These are phyloP conservation scores for Chloroceryle amazona DNA, from an alignment of 2,797 vertebrate species.

Conservation along the genomic window DNA sequence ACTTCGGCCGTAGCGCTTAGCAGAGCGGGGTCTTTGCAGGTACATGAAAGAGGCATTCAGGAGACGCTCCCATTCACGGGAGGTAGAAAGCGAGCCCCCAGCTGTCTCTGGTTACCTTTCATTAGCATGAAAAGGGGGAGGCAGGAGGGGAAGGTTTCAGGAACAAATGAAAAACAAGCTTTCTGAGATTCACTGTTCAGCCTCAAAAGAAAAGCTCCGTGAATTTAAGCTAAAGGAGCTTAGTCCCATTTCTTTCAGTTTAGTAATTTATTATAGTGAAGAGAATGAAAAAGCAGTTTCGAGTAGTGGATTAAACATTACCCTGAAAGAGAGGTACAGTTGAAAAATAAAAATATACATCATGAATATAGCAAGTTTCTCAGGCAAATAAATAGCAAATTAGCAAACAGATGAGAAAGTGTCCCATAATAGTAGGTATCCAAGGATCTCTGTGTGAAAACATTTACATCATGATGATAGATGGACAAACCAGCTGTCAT, in stretches of 20 bases:
- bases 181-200: conserved; percentile 59
- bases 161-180: conserved; percentile 60
- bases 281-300: conserved; percentile 1
- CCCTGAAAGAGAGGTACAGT: neutral
- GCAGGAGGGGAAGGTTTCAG: conserved; percentile 35
- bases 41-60: conserved; percentile 67
- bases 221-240: conserved; percentile 18
- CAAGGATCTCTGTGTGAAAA: conserved; percentile 34
- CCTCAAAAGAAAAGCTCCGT: conserved; percentile 25
- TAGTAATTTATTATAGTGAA: conserved; percentile 10
- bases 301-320: neutral
- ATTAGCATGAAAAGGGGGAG: conserved; percentile 43
- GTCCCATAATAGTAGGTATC: neutral
- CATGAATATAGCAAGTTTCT: neutral
- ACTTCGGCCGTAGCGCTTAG: neutral
- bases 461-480: conserved; percentile 4
- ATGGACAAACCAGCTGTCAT: conserved; percentile 36
- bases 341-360: neutral
- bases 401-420: neutral
- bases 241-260: conserved; percentile 30
- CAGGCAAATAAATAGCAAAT: neutral
- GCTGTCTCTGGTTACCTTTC: conserved; percentile 68
- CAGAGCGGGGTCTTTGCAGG: conserved; percentile 44
- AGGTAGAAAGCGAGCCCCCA: conserved; percentile 31
- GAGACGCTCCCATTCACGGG: conserved; percentile 29